Evolutionary conservation across 2,797 vertebrate species (phyloP), one percentile per base, ranked within the genome.

Genomic region (Tauraco hartlaubi): DNA sequence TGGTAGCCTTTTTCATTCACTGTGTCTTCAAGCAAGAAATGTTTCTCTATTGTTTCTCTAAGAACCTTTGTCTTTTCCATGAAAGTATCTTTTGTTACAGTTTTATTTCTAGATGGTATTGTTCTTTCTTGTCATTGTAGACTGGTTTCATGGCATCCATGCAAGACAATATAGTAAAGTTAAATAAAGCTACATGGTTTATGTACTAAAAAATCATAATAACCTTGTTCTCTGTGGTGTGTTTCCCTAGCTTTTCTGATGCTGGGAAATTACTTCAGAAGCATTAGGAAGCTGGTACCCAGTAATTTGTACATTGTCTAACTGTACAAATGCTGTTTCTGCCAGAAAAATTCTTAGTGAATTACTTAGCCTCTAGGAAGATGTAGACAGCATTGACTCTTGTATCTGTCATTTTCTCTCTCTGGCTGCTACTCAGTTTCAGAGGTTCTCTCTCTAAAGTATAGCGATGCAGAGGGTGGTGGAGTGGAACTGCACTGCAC

Each of bases 381-480:
- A 64, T 33, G 16, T 44, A 61, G 35, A 41, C 11, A 43, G 1
- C 22, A 19, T 9, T 69, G 12, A 9, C 8, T 73, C 26, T 49
- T 79, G 4, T 74, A 25, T 61, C 54, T 56, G 16, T 9, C 2
- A 1, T 68, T 85, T 76, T 79, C 11, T 46, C 87, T 69, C 25
- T 28, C 56, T n/a, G 29, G 15, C 18, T 81, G 11, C 22, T 79
- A 12, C 12, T 87, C 12, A 29, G 11, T 55, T 89, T 55, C 44
- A 51, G 39, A 77, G 11, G 4, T 22, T 77, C 16, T 41, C 5
- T 23, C 23, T 33, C 66, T 44, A 23, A 62, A 37, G 5, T 55
- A 7, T 5, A 82, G 15, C 15, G 5, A 9, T 3, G 14, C 0
- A 1, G 31, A 63, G 11, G 15, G 6, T 35, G 13, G 9, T 55